Percentiles rank a stretch among this genome's conserved stretches.
phyloP scores from a whole-genome alignment of 1,140 invertebrate genomes.

The Gryon sp. region DNA sequence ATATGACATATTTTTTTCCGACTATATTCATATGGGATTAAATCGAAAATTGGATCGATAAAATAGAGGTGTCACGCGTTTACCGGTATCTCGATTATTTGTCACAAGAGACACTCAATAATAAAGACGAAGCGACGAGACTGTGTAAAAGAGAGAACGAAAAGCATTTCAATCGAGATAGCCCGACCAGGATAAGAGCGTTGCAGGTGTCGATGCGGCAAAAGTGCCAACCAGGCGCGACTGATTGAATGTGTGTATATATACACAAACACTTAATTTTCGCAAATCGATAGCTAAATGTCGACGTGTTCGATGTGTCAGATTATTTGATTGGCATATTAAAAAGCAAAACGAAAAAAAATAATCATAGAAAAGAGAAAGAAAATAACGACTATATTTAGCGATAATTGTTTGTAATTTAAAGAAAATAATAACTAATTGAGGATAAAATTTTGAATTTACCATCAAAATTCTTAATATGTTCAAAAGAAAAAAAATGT shows the following conservation, averaged over 20 bases:
- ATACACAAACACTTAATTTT: constrained; percentile 71
- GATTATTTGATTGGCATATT: constrained; percentile 15
- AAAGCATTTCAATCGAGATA: constrained; percentile 42
- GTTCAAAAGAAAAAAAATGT: too few species aligned
- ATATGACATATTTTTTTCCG: too few species aligned
- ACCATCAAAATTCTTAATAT: too few species aligned
- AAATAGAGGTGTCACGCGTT: constrained; percentile 14
- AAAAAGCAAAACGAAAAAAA: constrained; percentile 34
- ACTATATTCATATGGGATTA: too few species aligned
- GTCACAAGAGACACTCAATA: constrained; percentile 34
- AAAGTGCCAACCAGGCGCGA: constrained; percentile 61
- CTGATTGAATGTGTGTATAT: constrained; percentile 62
- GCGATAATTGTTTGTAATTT: too few species aligned
- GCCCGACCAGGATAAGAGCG: constrained; percentile 45
- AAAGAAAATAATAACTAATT: too few species aligned
- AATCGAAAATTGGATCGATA: too few species aligned
- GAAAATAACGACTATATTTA: too few species aligned
- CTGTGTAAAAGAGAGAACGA: constrained; percentile 30
- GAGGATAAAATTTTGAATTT: too few species aligned
- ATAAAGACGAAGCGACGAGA: constrained; percentile 34
- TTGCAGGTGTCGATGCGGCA: constrained; percentile 72
- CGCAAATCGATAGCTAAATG: constrained; percentile 66
- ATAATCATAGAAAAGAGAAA: constrained; percentile 3
- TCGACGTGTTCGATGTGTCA: constrained; percentile 13
- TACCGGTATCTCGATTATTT: constrained; percentile 32